A percentile compares a stretch with the other conserved stretches of the same genome.
Conservation (phyloP, 2,888 invertebrate genomes). For the Melipona bicolor region DNA sequence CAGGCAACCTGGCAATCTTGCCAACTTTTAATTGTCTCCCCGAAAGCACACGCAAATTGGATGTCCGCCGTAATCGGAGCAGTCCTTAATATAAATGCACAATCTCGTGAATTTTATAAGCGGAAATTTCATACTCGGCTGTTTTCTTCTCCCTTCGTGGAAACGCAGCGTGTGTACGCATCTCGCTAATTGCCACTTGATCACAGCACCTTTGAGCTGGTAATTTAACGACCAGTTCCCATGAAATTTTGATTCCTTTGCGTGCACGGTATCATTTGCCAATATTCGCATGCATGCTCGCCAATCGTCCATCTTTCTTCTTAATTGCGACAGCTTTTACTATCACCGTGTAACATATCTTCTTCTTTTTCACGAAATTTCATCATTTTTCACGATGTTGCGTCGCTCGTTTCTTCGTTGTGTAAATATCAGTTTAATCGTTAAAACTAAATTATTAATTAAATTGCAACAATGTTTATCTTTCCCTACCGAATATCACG, state of each 20-base stretch:
- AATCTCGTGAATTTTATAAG: constrained; percentile 7
- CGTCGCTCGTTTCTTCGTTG: no score
- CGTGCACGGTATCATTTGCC: constrained; percentile 7
- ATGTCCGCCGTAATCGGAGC: background rate
- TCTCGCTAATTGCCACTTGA: constrained; percentile 16
- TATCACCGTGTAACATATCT: no score
- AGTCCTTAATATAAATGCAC: background rate
- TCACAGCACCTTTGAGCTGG: constrained; percentile 4
- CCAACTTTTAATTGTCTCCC: no score
- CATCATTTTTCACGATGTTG: no score
- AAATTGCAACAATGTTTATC: no score
- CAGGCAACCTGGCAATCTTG: background rate
- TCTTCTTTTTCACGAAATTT: no score
- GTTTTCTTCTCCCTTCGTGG: background rate
- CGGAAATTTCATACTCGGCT: background rate
- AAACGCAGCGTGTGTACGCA: background rate
- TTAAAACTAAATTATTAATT: no score
- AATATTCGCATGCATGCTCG: background rate
- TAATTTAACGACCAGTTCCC: constrained; percentile 22
- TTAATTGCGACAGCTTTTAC: background rate
- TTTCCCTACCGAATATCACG: no score
- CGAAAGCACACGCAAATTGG: background rate
- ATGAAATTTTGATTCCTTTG: constrained; percentile 15
- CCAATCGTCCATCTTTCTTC: background rate
- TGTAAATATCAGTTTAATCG: no score